Percentiles rank a stretch among this genome's conserved stretches.
Evolutionary conservation across 2,888 invertebrate genomes (phyloP).

Genomic region (Drosophila atripex): DNA sequence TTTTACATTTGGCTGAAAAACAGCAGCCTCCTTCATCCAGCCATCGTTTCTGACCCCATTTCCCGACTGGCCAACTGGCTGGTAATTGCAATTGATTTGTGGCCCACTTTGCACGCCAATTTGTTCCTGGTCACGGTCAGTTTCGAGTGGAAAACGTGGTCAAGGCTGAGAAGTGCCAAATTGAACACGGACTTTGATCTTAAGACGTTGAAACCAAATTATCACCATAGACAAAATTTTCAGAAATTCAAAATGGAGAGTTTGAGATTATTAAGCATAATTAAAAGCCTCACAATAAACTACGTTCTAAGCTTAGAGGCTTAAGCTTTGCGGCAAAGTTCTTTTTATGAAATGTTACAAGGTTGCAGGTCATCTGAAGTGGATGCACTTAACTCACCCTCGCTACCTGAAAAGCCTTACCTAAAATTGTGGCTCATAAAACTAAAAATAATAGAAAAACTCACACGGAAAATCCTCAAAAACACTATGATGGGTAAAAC

Average conservation of each 20-base stretch:
- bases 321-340: slow-evolving; percentile 15
- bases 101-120: slow-evolving; percentile 69
- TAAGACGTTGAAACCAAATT: slow-evolving; percentile 17
- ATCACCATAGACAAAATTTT: slow-evolving; percentile 10
- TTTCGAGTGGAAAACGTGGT: slow-evolving; percentile 44
- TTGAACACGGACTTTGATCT: slow-evolving; percentile 26
- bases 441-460: slow-evolving; percentile 14
- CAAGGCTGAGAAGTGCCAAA: slow-evolving; percentile 25
- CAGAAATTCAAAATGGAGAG: no score
- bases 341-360: slow-evolving; percentile 3
- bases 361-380: slow-evolving; percentile 18
- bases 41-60: slow-evolving; percentile 1
- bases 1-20: slow-evolving; percentile 56
- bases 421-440: slow-evolving; percentile 11
- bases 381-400: neutral
- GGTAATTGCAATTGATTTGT: slow-evolving; percentile 76
- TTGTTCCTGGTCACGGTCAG: slow-evolving; percentile 70
- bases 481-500: slow-evolving; percentile 31
- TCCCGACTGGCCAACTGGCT: slow-evolving; percentile 5
- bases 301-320: slow-evolving; percentile 6
- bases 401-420: slow-evolving; percentile 21
- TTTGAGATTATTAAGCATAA: no score
- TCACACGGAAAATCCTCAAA: slow-evolving; percentile 12
- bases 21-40: slow-evolving; percentile 9
- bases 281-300: neutral